Conservation (phyloP, 2,113 vertebrate genomes). For the Pycnonotus jocosus region DNA sequence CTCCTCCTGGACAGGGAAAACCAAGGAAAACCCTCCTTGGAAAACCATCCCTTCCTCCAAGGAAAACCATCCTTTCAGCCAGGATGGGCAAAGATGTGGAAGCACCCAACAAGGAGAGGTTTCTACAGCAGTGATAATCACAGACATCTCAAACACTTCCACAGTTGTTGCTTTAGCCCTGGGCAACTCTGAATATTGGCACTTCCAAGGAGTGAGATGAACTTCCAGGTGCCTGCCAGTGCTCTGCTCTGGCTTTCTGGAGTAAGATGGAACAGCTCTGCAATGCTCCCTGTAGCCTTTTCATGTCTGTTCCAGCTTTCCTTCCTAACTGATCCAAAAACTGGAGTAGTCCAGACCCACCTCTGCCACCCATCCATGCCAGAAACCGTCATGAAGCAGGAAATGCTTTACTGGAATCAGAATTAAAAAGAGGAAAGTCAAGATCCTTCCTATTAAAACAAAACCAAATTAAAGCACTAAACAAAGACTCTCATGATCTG, state of each 20-base stretch:
- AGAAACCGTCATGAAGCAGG: neutral
- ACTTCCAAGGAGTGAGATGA: accelerated
- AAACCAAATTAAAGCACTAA: neutral
- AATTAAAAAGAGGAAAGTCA: neutral
- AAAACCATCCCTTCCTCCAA: neutral
- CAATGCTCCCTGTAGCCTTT: accelerated
- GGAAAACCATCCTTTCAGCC: neutral
- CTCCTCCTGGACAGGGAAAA: neutral
- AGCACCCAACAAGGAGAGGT: neutral
- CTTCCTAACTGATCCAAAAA: neutral
- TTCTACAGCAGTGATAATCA: neutral
- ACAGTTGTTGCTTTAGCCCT: neutral
- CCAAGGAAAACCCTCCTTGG: neutral
- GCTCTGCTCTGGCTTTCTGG: neutral
- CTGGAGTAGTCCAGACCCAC: neutral
- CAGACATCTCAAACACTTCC: neutral
- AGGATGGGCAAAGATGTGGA: neutral
- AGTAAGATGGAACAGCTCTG: neutral
- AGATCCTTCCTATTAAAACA: neutral
- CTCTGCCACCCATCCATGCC: accelerated
- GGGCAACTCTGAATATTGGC: neutral
- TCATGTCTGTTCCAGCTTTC: neutral
- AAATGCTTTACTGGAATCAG: neutral
- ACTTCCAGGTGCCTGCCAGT: neutral
- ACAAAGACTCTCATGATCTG: neutral